Evolutionary conservation across 2,888 invertebrate species (phyloP), one percentile per base, ranked within the genome.

Genomic region (Tipula unca): DNA sequence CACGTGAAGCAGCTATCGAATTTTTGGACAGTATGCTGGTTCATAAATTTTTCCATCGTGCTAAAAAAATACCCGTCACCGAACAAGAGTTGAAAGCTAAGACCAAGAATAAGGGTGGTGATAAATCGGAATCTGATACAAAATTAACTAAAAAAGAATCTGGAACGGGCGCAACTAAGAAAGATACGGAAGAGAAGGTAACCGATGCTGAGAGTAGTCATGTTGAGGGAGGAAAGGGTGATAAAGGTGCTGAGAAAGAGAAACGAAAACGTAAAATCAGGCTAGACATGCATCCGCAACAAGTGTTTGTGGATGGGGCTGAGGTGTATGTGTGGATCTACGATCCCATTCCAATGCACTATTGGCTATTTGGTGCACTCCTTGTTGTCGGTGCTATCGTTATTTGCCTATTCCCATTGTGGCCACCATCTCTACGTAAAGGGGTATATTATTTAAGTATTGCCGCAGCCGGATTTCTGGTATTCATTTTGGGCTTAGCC

Each of bases 241-340:
- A 92, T 85, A 90, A 89, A 86, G 88, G 86, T 6, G 85, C 6
- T 8, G 85, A 88, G 86, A 92, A 94, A 88, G 93, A 93, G 88
- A 94, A 94, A 89, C 95, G 95, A 88, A 96, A 97, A 90, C 95
- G 96, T 88, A 98, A 98, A 92, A 95, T 99, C 86, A 95, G 98
- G 82, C 92, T 99, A n/a, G 98, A 98, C 90, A 98, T 99, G 97
- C 99, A 99, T 91, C 94, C 97, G 89, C 96, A 98, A 87, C 99
- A 99, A 91, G 91, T 95, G 87, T 99, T 99, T 91, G 94, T 97
- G 2, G 99, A 99, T 91, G 96, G 96, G 20, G 93, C 95, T 48
- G 99, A 99, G 91, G 98, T 98, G 0, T 99, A 97, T 91, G 98
- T 99, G 29, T 99, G 99, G 99, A 96, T 99, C 87, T 99, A 98